phyloP scores from a whole-genome alignment of 2,113 vertebrate genomes.

The Rostratula benghalensis region DNA sequence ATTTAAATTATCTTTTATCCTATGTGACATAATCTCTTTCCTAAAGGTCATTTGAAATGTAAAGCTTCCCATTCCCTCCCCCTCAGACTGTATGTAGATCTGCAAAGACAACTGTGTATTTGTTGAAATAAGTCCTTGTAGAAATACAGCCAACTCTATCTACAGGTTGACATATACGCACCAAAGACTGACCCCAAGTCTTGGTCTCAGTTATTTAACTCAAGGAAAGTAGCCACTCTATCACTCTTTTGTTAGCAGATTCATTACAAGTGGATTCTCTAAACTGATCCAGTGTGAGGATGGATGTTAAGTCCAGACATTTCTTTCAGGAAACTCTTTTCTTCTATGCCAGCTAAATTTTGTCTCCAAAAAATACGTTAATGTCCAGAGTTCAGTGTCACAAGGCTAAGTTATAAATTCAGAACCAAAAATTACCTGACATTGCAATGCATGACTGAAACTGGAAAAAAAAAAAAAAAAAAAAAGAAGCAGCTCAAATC shows the following conservation, averaged over 20 bases:
- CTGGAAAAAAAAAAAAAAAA: background rate
- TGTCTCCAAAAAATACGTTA: background rate
- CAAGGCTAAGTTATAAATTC: background rate
- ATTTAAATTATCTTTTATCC: background rate
- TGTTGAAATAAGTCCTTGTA: background rate
- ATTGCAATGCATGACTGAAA: background rate
- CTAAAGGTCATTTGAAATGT: background rate
- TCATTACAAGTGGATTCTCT: background rate
- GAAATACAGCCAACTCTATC: background rate
- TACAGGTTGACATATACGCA: background rate
- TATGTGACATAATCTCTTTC: background rate
- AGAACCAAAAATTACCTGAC: background rate
- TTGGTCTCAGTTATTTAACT: conserved; percentile 20
- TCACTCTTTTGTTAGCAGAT: background rate
- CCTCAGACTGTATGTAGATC: background rate
- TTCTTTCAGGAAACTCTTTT: conserved; percentile 4
- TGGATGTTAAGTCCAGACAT: background rate
- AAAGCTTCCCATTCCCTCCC: background rate
- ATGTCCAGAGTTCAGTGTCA: background rate
- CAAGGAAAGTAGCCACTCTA: background rate
- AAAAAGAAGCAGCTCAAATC: background rate
- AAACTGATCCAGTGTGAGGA: conserved; percentile 9
- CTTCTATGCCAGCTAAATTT: background rate
- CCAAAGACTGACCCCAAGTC: background rate
- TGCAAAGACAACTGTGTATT: background rate